Evolutionary conservation across 2,888 invertebrate genomes (phyloP), one percentile per base, ranked within the genome.

Genomic region (Exephanes ischioxanthus): DNA sequence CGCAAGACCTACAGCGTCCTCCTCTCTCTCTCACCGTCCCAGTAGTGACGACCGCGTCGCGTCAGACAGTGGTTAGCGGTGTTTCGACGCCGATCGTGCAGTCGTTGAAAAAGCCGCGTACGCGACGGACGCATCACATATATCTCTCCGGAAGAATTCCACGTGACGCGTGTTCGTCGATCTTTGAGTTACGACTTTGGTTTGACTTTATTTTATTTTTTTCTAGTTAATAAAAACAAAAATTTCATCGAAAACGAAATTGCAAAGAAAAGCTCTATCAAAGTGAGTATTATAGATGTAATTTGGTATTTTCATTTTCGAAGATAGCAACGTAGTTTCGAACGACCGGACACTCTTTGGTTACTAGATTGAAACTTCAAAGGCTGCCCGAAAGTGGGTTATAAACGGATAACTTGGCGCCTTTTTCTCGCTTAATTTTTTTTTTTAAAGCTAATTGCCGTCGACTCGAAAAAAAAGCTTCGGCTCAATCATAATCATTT

Each of bases 91-190:
- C 68, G 63, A 79, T 80, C 78, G 67, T 77, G 85, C 89, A 91
- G 91, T 91, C 87, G 88, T 86, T 83, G 87, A 87, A 85, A 88
- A 88, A 87, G 85, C 84, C 85, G 89, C 90, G 88, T 81, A 82
- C 80, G 84, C 67, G 84, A 66, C 81, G 87, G 85, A 89, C 87
- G 84, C 89, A 41, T 84, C 79, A 41, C 58, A 63, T 48, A 58
- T 37, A 72, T 80, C 66, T 45, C 66, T 51, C 26, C 19, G 48
- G 76, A 79, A 14, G 37, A 77, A 71, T 45, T 81, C 78, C 84
- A 87, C 86, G 86, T 85, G 85, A 86, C 82, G 73, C 9, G n/a
- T 22, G 58, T 73, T 67, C 45, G 73, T 77, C 26, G 55, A 41
- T 68, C 51, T 26, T 77, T 71, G n/a, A 71, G 33, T 67, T 71